Base-by-base conservation (phyloP, 2,797 vertebrate species). In the Cheirogaleus major region DNA sequence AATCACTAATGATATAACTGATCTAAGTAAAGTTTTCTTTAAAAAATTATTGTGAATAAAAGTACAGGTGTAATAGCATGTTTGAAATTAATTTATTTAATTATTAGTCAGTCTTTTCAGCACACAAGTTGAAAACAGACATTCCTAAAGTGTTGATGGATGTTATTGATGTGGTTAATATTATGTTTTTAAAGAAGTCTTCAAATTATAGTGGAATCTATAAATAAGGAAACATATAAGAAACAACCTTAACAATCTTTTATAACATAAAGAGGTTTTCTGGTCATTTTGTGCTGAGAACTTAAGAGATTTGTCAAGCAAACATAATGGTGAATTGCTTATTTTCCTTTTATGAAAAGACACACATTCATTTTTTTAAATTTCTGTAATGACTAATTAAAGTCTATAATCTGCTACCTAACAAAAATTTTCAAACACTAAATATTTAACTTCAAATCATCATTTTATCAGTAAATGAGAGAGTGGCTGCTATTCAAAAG, bases 11-110 rank as follows among this genome's bases (percentile, higher is more conserved):
- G 4, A 80, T 59, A 59, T 1, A 91, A 48, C 12, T 30, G 41
- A 94, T 48, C 75, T 75, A 72, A 43, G 27, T 65, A 27, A 45
- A 11, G 22, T 70, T 92, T 63, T 48, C 20, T 69, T 91, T 81
- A 43, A 84, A 92, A 70, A 82, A 45, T 38, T 25, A 0, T n/a
- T 45, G 30, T 30, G 20, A 25, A 75, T 76, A 84, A 97, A 87
- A 84, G 41, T 57, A 25, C 17, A 92, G 25, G 30, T 55, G 2
- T 41, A 50, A 15, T 18, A 87, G 5, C 2, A 67, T 11, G 59
- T 87, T 79, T 97, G 7, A 76, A 96, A 94, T 72, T 76, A 76
- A 80, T 67, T 69, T 23, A 83, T 52, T 59, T 2, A 41, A 61
- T 86, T 35, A 83, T 72, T 89, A 86, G 38, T 72, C 7, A 48